A percentile compares a stretch with the other conserved stretches of the same genome.
Conservation (phyloP, 1,140 invertebrate genomes). For the Scaptomyza hsui region DNA sequence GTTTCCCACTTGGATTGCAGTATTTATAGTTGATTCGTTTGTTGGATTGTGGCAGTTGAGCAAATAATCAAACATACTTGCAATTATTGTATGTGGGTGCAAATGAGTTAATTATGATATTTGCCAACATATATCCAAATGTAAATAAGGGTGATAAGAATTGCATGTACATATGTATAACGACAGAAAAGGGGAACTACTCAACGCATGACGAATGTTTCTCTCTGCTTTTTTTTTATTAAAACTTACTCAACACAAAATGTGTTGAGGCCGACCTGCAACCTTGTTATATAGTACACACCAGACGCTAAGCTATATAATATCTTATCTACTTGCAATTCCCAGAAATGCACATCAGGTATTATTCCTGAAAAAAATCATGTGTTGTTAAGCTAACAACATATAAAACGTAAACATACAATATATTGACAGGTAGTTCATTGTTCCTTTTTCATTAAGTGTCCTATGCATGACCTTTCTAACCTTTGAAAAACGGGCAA, state of each 20-base stretch:
- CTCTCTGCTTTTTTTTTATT: too few relatives aligned
- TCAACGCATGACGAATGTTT: not conserved
- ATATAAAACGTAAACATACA: too few relatives aligned
- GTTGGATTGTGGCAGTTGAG: slow-evolving; percentile 30
- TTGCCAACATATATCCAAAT: not conserved
- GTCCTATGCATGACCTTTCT: too few relatives aligned
- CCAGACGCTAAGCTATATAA: too few relatives aligned
- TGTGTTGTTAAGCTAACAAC: too few relatives aligned
- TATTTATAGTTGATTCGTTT: slow-evolving; percentile 30
- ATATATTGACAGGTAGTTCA: too few relatives aligned
- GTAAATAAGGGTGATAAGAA: slow-evolving; percentile 45
- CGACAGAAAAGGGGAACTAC: not conserved
- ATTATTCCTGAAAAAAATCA: too few relatives aligned
- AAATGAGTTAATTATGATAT: slow-evolving; percentile 8
- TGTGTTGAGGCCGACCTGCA: not conserved
- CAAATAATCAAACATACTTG: slow-evolving; percentile 24
- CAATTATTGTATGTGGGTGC: slow-evolving; percentile 8
- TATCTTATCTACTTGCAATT: not conserved
- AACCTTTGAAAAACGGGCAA: too few relatives aligned
- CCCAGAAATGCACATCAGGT: not conserved
- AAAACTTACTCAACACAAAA: not conserved
- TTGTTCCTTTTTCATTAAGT: too few relatives aligned
- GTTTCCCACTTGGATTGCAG: not conserved
- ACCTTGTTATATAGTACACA: too few relatives aligned
- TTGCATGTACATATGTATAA: not conserved